Base-by-base conservation (phyloP, 1,140 invertebrate genomes). In the Melanaphis sacchari region DNA sequence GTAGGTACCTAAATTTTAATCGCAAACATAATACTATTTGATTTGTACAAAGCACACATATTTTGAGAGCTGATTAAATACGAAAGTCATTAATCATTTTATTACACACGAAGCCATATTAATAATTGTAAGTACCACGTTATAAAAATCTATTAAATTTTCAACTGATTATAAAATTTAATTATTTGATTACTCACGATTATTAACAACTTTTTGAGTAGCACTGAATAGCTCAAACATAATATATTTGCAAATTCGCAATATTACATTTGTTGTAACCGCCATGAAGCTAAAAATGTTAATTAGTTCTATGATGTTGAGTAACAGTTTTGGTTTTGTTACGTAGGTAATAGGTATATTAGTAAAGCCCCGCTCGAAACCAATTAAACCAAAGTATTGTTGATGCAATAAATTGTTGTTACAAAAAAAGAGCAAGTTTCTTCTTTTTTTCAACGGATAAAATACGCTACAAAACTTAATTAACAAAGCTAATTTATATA, bases 101-200 rank as follows among this genome's bases (percentile, higher is more conserved):
- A 49, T 49, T 49, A 49, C 46, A 49, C 46, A 21, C 15, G 8
- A 76, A 76, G 59, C 59, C 59, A 66, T 59, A 54, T 43, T 59
- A 66, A 66, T 59, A 66, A 66, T 66, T 66, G 31, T 15, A 66
- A 15, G 46, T 11, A 49, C 46, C 59, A 11, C 26, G 15, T 76
- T 76, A 76, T 15, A 76, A n/a, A 31, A n/a, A 76, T 76, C 18
- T 76, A 76, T n/a, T 76, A 18, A n/a, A 76, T 76, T 76, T 76
- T 76, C n/a, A 76, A 76, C n/a, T 76, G 59, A 76, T 76, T 76
- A n/a, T 76, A n/a, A 76, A 76, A 76, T 76, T n/a, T n/a, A 76
- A 76, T 76, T 76, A 76, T 76, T 76, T 76, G 59, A 76, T 76
- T 76, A 76, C 59, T n/a, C 7, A 6, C n/a, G 59, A 76, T 76